Evolutionary conservation across 1,140 invertebrate genomes (phyloP).

Genomic region (Grapholita molesta): DNA sequence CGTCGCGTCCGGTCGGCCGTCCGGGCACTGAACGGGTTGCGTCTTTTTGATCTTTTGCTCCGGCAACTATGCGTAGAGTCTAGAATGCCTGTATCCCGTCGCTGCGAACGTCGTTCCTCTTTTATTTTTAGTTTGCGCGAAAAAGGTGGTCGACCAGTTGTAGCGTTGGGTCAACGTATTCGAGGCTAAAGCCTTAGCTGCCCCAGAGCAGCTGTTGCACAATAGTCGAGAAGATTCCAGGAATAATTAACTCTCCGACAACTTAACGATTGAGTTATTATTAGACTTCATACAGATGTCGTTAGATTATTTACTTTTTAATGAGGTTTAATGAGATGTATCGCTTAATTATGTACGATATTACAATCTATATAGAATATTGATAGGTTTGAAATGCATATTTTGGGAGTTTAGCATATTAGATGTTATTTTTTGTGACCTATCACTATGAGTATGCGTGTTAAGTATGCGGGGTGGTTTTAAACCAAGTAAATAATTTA

Average conservation of each 20-base stretch:
- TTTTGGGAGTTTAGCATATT: no score
- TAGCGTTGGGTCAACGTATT: constrained; percentile 60
- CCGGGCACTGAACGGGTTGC: constrained; percentile 56
- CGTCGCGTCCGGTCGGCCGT: constrained; percentile 50
- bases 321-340: constrained; percentile 7
- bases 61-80: constrained; percentile 37
- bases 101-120: constrained; percentile 53
- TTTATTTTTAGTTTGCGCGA: constrained; percentile 70
- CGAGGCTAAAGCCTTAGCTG: constrained; percentile 53
- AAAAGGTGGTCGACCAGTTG: constrained; percentile 60
- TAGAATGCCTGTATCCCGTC: constrained; percentile 56
- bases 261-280: constrained; percentile 49
- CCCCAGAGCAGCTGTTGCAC: constrained; percentile 65
- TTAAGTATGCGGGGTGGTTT: no score
- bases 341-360: constrained; percentile 14
- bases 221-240: constrained; percentile 65
- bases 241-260: constrained; percentile 41
- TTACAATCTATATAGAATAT: no score
- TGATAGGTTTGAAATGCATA: no score
- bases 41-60: constrained; percentile 51
- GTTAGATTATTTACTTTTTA: background rate
- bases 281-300: background rate
- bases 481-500: no score
- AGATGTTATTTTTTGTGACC: no score
- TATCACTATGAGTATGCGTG: no score